Evolutionary conservation across 2,113 vertebrate species (phyloP).

Genomic region (Cephalopterus ornatus): DNA sequence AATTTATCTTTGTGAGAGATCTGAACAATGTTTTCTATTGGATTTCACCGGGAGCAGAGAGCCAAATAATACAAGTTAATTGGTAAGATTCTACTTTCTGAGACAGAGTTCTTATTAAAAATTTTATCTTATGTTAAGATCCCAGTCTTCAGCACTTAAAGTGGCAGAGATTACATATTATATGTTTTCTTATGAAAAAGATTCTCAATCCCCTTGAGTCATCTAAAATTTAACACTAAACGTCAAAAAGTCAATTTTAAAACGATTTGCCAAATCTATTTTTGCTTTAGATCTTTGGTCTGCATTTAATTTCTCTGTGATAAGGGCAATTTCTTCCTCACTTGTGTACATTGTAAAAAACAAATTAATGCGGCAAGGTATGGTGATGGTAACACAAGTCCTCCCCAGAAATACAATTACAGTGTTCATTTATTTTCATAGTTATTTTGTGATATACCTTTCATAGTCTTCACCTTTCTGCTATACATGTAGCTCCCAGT

Average conservation of each 20-base stretch:
- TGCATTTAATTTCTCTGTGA: background rate
- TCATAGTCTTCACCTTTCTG: background rate
- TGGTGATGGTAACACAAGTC: background rate
- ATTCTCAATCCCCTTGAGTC: background rate
- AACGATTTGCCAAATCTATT: background rate
- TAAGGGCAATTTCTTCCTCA: background rate
- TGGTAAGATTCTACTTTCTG: background rate
- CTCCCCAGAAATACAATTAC: background rate
- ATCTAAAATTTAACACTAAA: background rate
- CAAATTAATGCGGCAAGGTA: background rate
- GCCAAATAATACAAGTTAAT: background rate
- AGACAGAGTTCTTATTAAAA: background rate
- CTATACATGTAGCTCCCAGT: background rate
- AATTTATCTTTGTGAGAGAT: constrained; percentile 5
- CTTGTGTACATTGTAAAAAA: background rate
- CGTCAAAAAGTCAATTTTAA: background rate
- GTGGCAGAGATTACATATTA: background rate
- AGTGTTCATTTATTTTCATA: background rate
- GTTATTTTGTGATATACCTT: background rate
- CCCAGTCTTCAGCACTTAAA: background rate
- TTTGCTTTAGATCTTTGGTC: background rate
- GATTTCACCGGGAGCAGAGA: background rate
- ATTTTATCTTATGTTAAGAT: background rate
- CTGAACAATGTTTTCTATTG: background rate
- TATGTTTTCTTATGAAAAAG: background rate